A percentile compares a stretch with the other conserved stretches of the same genome.
phyloP scores from a whole-genome alignment of 2,797 vertebrate genomes.

The Propithecus perrieri region DNA sequence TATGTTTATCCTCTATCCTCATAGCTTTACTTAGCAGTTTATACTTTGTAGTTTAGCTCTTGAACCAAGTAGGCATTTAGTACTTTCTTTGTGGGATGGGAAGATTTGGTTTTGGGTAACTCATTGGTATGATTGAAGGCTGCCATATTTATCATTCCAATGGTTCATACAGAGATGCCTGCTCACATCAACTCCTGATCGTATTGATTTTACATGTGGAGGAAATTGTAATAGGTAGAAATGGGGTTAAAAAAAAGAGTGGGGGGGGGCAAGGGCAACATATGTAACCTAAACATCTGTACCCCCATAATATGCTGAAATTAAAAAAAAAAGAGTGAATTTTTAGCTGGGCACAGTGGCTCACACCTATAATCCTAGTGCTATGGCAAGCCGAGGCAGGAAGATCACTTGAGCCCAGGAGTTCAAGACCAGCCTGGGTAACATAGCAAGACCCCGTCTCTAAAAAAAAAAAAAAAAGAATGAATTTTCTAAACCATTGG shows the following conservation, averaged over 20 bases:
- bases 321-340: neutral
- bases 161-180: neutral
- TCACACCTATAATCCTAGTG: neutral
- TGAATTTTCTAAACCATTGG: slow-evolving; percentile 39
- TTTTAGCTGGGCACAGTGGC: neutral
- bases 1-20: neutral
- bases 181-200: neutral
- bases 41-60: neutral
- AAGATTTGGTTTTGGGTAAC: neutral
- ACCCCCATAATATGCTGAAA: too few relatives aligned
- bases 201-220: neutral
- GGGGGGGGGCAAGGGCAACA: too few relatives aligned
- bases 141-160: neutral
- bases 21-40: slow-evolving; percentile 12
- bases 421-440: neutral
- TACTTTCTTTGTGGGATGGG: neutral
- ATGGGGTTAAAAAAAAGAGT: neutral
- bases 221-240: neutral
- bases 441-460: neutral
- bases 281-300: too few relatives aligned
- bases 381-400: neutral
- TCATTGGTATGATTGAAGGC: neutral
- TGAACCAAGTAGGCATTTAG: neutral
- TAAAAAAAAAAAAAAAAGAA: neutral
- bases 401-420: neutral